Evolutionary conservation across 2,888 invertebrate genomes (phyloP), one percentile per base, ranked within the genome.

Genomic region (Autographa gamma): DNA sequence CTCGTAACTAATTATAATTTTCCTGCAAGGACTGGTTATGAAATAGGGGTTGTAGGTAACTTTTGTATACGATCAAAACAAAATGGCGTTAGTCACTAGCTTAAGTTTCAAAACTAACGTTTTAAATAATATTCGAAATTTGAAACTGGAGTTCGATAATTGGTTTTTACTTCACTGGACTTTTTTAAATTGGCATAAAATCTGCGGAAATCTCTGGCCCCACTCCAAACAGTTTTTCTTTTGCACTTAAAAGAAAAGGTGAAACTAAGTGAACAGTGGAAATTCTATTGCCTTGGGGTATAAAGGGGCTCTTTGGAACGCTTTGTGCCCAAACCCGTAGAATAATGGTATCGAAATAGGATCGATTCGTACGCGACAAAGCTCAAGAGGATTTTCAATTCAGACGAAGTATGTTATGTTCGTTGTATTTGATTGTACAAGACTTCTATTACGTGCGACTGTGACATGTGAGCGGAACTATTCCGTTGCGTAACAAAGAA

Each of bases 191-290:
- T 82, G 81, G 74, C 74, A 77, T 77, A 78, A 84, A 77, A 73
- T 72, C 80, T 66, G 69, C 64, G 69, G 69, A 66, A 81, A 84
- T 81, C 71, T 74, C 64, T 73, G 71, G 86, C 84, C 75, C 67
- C 71, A 69, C 66, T 81, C 82, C 80, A 78, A 80, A 73, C 67
- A 74, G 80, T 74, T 79, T 85, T 86, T 85, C 85, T 85, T 88
- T 87, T 86, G 83, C 85, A 89, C 86, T 87, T 86, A 86, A 86
- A 88, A 89, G 86, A 88, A 88, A 88, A 85, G 88, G 88, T 84
- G 73, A 81, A 84, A 83, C 74, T 82, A 81, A 75, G 80, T 78
- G 77, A 80, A 82, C 65, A 67, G 66, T 70, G 74, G 69, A 87
- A 87, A 86, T 88, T 86, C 86, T 86, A 87, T 86, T 81, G 86